A percentile compares a stretch with the other conserved stretches of the same genome.
Conservation (phyloP, 2,888 invertebrate genomes). For the Noctua comes region DNA sequence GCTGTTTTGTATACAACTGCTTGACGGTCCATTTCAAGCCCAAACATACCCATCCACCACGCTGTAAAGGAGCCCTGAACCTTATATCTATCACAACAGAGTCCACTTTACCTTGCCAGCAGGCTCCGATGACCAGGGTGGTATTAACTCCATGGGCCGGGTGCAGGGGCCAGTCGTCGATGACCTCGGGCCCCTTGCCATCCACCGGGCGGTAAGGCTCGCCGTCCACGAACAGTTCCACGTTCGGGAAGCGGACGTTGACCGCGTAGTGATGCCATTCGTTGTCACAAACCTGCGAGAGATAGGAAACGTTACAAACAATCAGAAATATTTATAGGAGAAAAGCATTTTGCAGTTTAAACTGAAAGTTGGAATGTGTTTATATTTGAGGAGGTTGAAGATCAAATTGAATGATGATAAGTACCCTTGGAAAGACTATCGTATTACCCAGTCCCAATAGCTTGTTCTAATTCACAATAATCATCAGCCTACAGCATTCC, state of each 20-base stretch:
- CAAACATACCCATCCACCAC: background rate
- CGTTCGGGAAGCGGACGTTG: constrained; percentile 97
- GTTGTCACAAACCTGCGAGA: constrained; percentile 96
- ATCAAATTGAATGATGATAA: background rate
- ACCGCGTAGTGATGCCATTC: constrained; percentile 99
- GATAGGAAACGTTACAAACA: background rate
- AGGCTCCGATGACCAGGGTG: constrained; percentile 98
- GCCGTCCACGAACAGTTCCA: constrained; percentile 97
- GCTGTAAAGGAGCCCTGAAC: background rate
- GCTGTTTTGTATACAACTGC: background rate
- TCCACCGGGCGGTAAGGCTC: constrained; percentile 89
- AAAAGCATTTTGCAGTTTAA: background rate
- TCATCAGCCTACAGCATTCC: background rate
- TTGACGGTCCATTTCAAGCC: background rate
- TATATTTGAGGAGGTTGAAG: background rate
- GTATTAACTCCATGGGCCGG: constrained; percentile 98
- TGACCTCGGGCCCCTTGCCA: constrained; percentile 96
- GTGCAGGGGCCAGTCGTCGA: constrained; percentile 99
- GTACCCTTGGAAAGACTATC: background rate
- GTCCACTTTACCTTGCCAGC: constrained; percentile 95
- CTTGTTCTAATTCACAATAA: background rate
- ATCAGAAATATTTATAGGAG: background rate
- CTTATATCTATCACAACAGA: background rate
- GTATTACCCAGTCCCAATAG: background rate
- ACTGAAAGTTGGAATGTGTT: background rate